Base-by-base conservation (phyloP, 1,140 invertebrate genomes). In the Drosophila hydei region DNA sequence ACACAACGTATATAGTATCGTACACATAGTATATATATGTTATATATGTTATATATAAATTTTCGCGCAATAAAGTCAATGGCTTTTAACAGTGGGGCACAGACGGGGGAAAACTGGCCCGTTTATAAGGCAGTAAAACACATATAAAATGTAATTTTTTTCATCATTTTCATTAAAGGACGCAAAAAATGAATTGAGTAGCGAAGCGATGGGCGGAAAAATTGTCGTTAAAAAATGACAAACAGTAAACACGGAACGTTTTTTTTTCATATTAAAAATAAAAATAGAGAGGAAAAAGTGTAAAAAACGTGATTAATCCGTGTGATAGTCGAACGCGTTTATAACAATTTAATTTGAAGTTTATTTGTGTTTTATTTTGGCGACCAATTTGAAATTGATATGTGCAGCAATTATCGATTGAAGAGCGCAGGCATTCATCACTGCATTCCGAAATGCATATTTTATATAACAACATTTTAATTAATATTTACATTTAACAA, bases 61-160 rank as follows among this genome's bases (percentile, higher is more conserved):
- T 88, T 87, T 63, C 77, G 60, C 78, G 65, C 74, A 88, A 85
- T 79, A 84, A 85, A 80, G 81, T 60, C 62, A 56, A 71, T 59
- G 64, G 71, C 62, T 56, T 68, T 75, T 51, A 60, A 40, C 75
- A 21, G 9, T 25, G 19, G 48, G 60, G 47, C 0, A 16, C 5
- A 14, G 47, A 50, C 45, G 58, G 23, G 14, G 30, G 42, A 64
- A 8, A 11, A 42, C 19, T 7, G n/a, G 14, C 14, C 14, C 38
- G 14, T 33, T 33, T 42, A 42, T 14, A 42, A 42, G 21, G 58
- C 51, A 42, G 59, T 70, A 58, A 84, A 83, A 83, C 69, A 78
- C 68, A 42, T 42, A 42, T 42, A 16, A 42, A 42, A 16, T 16
- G 58, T 2, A 23, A 64, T 77, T 67, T 77, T 77, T 78, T 77